phyloP scores from a whole-genome alignment of 2,888 invertebrate species.

The Callyntrura guangdongensis region DNA sequence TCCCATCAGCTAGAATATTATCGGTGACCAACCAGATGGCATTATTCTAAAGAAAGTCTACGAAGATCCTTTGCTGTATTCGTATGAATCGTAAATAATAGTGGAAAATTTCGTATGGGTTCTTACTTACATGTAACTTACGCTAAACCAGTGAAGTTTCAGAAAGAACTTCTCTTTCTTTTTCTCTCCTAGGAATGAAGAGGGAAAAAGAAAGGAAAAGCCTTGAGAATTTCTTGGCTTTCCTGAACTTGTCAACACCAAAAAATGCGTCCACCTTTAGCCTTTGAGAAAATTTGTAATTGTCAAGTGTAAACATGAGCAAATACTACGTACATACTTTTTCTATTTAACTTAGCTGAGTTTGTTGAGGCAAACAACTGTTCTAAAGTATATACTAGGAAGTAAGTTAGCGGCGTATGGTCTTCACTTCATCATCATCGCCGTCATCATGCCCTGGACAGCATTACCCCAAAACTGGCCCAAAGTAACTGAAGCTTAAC shows the following conservation, averaged over 20 bases:
- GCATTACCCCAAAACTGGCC: conserved; percentile 36
- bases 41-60: conserved; percentile 8
- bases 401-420: neutral
- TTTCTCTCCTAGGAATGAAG: conserved; percentile 19
- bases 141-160: conserved; percentile 22
- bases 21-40: conserved; percentile 66
- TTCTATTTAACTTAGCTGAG: conserved; percentile 71
- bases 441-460: conserved; percentile 3
- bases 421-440: neutral
- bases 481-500: conserved; percentile 71
- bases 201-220: conserved; percentile 23
- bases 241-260: conserved; percentile 68
- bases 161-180: conserved; percentile 28
- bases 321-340: conserved; percentile 53
- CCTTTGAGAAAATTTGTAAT: conserved; percentile 75
- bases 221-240: conserved; percentile 59
- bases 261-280: conserved; percentile 64
- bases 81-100: neutral
- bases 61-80: neutral
- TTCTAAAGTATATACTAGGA: neutral
- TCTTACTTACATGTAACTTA: neutral
- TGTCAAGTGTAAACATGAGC: conserved; percentile 74
- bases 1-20: conserved; percentile 45
- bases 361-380: conserved; percentile 51
- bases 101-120: neutral